Base-by-base conservation (phyloP, 2,888 invertebrate genomes). In the Cataglyphis cursor region DNA sequence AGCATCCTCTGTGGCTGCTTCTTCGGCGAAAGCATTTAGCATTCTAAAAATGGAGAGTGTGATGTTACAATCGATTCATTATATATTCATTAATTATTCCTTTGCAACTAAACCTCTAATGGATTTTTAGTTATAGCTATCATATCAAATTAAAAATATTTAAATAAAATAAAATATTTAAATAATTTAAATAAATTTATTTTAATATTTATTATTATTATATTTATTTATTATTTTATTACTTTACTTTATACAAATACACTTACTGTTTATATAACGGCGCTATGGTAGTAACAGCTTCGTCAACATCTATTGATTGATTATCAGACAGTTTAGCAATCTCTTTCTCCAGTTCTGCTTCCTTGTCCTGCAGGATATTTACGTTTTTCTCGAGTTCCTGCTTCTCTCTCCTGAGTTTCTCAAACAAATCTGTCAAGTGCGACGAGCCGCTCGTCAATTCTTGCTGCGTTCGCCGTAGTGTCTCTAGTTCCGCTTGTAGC, bases 1-100 rank as follows among this genome's bases (percentile, higher is more conserved):
- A 85, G 99, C 98, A 96, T 99, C 99, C 96, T 99, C 99, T 75
- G 98, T 97, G 21, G 99, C 99, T 86, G 99, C 99, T 96, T 99
- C 99, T 95, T 99, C 99, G 72, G 99, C 99, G 96, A 98, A 99
- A 62, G 99, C 97, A 95, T 98, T 98, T 85, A 99, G 95, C 93
- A 99, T 96, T 94, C 98, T 98, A 92, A 1, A 95, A 95, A 88
- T 82, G 3, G 54, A 72, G 3, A 51, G 8, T 28, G 18, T 15
- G 4, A 64, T n/a, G 10, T 66, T 62, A 51, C 18, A 62, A 72
- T 72, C 0, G 4, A 15, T 0, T n/a, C n/a, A n/a, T n/a, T n/a
- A n/a, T 2, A 0, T 70, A 41, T 41, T 68, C 3, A 59, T 48
- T 61, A 66, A 76, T 65, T 65, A n/a, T 28, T 38, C 3, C 38